Evolutionary conservation across 2,113 vertebrate genomes (phyloP), one percentile per base, ranked within the genome.

Genomic region (Chlamydotis undulata): DNA sequence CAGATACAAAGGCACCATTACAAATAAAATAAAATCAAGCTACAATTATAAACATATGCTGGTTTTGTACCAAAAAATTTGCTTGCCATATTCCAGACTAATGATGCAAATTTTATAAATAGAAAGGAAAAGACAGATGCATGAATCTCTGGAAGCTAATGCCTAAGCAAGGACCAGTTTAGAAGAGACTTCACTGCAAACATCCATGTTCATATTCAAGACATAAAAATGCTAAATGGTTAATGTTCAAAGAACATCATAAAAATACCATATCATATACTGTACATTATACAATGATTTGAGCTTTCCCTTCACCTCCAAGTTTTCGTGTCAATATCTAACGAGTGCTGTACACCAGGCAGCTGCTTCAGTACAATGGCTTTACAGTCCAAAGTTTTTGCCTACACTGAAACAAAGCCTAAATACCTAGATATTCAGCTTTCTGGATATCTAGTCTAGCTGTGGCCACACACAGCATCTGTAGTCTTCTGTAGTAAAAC

Each of bases 341-440:
- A 12, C 0, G 0, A 73, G 24, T 22, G 14, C 7, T 85, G 4
- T 12, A 43, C 12, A 9, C 9, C 31, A 55, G 10, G 9, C 15
- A 96, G 60, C 28, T 9, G 19, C 25, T 59, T 57, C 55, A 43
- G 10, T 31, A 35, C 18, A 77, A 55, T 50, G 47, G 10, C 26
- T 71, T 53, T 43, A 19, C 2, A 47, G 12, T 49, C n/a, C 29
- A 52, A 78, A 68, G 26, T 15, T 81, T 64, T 49, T 75, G 24
- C 45, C 39, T 15, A 47, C 28, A 33, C n/a, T 50, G 50, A 64
- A 79, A 83, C 37, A 69, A 83, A 59, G 60, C 19, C 78, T 90
- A 29, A 53, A 7, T 19, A 57, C 29, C 9, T 16, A 71, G 29
- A 71, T 53, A 39, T 8, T 43, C 13, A 35, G 10, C 68, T 60